Conservation (phyloP, 1,140 invertebrate genomes). For the Heliconius hewitsoni region DNA sequence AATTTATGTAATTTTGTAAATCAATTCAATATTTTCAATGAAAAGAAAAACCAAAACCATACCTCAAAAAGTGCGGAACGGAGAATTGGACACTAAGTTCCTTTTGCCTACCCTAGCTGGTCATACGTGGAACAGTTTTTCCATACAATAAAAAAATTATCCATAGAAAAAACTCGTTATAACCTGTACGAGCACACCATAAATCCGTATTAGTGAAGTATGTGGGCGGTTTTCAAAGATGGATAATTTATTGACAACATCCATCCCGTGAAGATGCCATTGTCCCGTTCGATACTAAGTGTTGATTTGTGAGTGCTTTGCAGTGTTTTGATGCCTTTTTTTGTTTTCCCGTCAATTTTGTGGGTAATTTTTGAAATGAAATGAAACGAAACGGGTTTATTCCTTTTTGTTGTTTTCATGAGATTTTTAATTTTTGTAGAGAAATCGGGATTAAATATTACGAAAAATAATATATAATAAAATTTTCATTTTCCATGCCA, state of each 20-base stretch:
- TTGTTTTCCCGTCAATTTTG: neutral
- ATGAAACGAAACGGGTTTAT: neutral
- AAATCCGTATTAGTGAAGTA: slow-evolving; percentile 70
- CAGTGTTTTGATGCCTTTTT: slow-evolving; percentile 3
- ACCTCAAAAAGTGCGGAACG: too few relatives aligned
- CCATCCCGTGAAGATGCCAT: slow-evolving; percentile 61
- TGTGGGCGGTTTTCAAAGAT: slow-evolving; percentile 62
- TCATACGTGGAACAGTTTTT: too few relatives aligned
- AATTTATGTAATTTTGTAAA: too few relatives aligned
- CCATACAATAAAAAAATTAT: neutral
- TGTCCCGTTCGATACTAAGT: slow-evolving; percentile 49
- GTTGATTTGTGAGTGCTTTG: slow-evolving; percentile 55
- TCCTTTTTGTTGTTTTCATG: too few relatives aligned
- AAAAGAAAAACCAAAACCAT: too few relatives aligned
- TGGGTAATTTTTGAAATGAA: neutral
- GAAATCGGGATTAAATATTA: too few relatives aligned
- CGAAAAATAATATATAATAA: too few relatives aligned
- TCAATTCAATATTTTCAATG: too few relatives aligned
- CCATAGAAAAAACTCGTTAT: neutral
- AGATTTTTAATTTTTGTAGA: too few relatives aligned
- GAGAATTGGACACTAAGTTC: too few relatives aligned
- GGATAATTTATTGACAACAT: slow-evolving; percentile 64
- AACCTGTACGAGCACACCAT: slow-evolving; percentile 42
- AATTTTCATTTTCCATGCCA: too few relatives aligned
- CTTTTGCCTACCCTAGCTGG: too few relatives aligned